These are phyloP conservation scores for Cyphomyrmex costatus DNA, from an alignment of 1,140 invertebrate genomes.

Conservation along the genomic window DNA sequence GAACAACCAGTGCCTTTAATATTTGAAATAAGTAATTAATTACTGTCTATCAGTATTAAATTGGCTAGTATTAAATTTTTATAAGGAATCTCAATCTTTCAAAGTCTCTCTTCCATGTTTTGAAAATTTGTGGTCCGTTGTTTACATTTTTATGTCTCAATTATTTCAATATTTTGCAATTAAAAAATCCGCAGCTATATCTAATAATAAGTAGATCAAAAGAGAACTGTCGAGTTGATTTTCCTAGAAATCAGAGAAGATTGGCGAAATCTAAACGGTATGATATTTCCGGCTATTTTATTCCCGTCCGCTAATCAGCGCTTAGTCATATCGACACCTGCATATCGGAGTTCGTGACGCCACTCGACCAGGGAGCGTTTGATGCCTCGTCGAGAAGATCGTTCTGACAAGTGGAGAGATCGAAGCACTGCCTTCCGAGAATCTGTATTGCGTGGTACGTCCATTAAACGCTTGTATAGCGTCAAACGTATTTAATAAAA, in stretches of 20 bases:
- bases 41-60: too few relatives aligned
- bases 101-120: neutral
- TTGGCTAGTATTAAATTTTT: too few relatives aligned
- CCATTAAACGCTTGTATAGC: slow-evolving; percentile 78
- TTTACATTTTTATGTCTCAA: neutral
- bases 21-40: too few relatives aligned
- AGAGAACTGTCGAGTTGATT: slow-evolving; percentile 21
- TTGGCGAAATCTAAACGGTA: slow-evolving; percentile 43
- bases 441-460: slow-evolving; percentile 76
- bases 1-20: too few relatives aligned
- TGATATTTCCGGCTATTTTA: slow-evolving; percentile 59
- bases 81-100: neutral
- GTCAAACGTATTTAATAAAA: slow-evolving; percentile 80
- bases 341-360: slow-evolving; percentile 59
- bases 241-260: slow-evolving; percentile 13
- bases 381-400: slow-evolving; percentile 52
- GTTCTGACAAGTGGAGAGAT: slow-evolving; percentile 59
- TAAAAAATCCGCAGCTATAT: neutral
- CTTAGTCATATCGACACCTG: slow-evolving; percentile 70
- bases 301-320: slow-evolving; percentile 67
- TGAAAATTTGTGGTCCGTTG: neutral
- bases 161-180: neutral
- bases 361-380: slow-evolving; percentile 10
- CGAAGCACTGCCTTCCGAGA: slow-evolving; percentile 69
- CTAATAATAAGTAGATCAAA: neutral